Conservation (phyloP, 2,797 vertebrate species). For the Spea hammondii region DNA sequence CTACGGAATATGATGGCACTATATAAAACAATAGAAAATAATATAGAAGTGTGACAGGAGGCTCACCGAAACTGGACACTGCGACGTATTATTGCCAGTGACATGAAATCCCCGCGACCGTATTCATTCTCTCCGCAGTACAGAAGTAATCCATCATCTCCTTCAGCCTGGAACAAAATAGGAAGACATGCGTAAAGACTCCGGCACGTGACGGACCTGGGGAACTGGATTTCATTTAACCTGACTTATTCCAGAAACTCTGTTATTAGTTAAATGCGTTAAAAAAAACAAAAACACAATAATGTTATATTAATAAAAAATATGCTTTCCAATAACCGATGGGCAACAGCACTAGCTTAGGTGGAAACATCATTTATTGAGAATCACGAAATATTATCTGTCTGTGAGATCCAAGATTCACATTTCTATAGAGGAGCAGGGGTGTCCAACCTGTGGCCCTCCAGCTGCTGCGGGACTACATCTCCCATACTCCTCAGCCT, state of each 20-base stretch:
- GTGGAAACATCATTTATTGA: no score
- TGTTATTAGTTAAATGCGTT: background rate
- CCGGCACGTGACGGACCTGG: background rate
- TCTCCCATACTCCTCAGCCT: no score
- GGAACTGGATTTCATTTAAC: background rate
- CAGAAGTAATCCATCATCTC: constrained; percentile 84
- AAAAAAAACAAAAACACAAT: background rate
- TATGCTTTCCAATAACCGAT: no score
- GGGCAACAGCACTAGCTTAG: no score
- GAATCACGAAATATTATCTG: no score
- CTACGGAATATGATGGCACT: no score
- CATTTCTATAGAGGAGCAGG: no score
- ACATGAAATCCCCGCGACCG: constrained; percentile 86
- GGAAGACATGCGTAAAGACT: background rate
- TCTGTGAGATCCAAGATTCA: no score
- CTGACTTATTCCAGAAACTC: background rate
- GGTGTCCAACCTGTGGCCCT: no score
- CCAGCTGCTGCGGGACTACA: no score
- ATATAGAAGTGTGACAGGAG: background rate
- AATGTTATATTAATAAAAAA: no score
- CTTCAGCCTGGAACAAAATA: constrained; percentile 74
- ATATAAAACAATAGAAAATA: no score
- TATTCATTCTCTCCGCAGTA: constrained; percentile 94
- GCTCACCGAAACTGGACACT: constrained; percentile 88
- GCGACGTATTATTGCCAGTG: constrained; percentile 78